These are phyloP conservation scores for Nymphicus hollandicus DNA, from an alignment of 2,113 vertebrate genomes.

Conservation along the genomic window DNA sequence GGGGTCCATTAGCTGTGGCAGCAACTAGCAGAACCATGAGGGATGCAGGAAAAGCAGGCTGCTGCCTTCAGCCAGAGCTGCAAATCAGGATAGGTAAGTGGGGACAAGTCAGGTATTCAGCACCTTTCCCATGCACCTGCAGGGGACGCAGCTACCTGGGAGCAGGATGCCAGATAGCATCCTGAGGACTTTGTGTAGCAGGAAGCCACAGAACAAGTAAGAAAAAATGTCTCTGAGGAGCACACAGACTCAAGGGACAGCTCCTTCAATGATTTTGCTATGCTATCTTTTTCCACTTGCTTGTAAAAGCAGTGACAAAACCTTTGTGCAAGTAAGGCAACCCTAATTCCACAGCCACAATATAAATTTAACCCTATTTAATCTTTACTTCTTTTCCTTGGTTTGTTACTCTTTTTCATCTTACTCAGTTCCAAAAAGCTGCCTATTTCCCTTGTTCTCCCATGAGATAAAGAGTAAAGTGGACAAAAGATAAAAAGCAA, in stretches of 20 bases:
- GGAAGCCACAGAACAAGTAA: neutral
- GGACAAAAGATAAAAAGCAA: neutral
- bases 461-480: neutral
- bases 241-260: neutral
- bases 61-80: neutral
- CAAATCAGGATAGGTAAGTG: rapidly evolving
- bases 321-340: neutral
- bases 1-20: neutral
- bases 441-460: neutral
- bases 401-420: neutral
- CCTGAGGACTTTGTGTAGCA: too few relatives aligned
- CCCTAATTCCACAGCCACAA: neutral
- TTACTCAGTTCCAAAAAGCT: neutral
- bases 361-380: neutral
- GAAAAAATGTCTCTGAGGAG: neutral
- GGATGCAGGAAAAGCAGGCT: neutral
- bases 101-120: rapidly evolving
- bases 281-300: neutral
- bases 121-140: neutral
- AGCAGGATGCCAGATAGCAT: neutral
- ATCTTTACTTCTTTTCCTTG: neutral
- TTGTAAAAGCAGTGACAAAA: neutral
- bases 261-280: neutral
- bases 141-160: neutral
- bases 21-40: neutral